Percentiles rank a stretch among this genome's conserved stretches.
Evolutionary conservation across 92 coral and sea anemone genomes (phyloP).

Genomic region (Desmophyllum pertusum): DNA sequence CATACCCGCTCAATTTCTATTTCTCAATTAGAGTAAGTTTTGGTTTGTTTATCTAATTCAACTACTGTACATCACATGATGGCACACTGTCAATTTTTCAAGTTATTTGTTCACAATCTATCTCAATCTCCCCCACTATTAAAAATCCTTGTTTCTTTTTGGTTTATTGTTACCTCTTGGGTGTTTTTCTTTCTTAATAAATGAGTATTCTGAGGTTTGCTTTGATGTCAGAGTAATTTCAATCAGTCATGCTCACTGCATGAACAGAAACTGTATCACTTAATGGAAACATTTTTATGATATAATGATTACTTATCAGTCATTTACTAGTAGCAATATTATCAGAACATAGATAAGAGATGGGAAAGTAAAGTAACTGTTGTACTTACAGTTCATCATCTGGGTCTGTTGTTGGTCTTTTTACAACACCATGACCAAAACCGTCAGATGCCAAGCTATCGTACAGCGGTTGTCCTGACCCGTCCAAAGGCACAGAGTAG

Average conservation of each 20-base stretch:
- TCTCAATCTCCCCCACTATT: not conserved
- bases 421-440: not conserved
- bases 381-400: slow-evolving; percentile 73
- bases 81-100: too few species aligned
- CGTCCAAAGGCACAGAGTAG: slow-evolving; percentile 53
- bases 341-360: not conserved
- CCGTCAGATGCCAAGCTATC: slow-evolving; percentile 39
- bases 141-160: too few species aligned
- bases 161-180: not conserved
- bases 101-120: not conserved
- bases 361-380: too few species aligned
- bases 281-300: not conserved
- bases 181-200: not conserved
- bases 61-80: too few species aligned
- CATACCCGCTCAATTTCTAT: not conserved
- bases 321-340: not conserved
- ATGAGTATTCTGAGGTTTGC: too few species aligned
- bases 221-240: too few species aligned
- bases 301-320: too few species aligned
- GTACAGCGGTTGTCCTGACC: slow-evolving; percentile 57
- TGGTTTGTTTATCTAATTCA: not conserved
- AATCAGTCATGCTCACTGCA: not conserved
- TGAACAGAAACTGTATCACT: not conserved
- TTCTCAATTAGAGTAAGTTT: not conserved
- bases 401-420: slow-evolving; percentile 23